These are phyloP conservation scores for Oscheius sp. DNA, from an alignment of 1,140 invertebrate genomes.

Conservation along the genomic window DNA sequence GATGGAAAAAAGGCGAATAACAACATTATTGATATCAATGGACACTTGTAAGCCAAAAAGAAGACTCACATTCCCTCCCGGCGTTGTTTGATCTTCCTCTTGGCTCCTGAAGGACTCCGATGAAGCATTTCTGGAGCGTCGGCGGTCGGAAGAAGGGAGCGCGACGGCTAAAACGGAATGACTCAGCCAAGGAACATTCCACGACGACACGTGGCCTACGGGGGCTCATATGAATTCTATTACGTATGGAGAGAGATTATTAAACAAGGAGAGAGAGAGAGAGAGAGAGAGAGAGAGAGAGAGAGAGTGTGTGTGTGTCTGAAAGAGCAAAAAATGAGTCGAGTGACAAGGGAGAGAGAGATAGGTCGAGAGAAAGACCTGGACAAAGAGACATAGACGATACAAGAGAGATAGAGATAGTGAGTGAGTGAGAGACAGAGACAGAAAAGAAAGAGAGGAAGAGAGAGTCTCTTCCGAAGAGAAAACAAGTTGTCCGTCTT, in stretches of 20 bases:
- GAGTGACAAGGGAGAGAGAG: not conserved
- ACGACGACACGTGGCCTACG: not conserved
- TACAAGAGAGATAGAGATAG: not conserved
- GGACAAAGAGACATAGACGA: not conserved
- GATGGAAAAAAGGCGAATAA: too few relatives aligned
- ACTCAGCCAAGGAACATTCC: not conserved
- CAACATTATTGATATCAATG: too few relatives aligned
- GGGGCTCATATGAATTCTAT: not conserved
- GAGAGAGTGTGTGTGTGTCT: not conserved
- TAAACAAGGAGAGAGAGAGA: not conserved
- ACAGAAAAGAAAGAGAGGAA: not conserved
- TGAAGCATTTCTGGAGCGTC: constrained; percentile 15
- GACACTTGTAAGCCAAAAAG: too few relatives aligned
- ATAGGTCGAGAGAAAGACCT: constrained; percentile 2
- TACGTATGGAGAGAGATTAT: not conserved
- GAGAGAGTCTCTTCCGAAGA: too few relatives aligned
- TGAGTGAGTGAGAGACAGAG: not conserved
- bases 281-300: not conserved
- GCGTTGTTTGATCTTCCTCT: constrained; percentile 20
- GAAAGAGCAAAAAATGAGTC: not conserved
- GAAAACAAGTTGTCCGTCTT: too few relatives aligned
- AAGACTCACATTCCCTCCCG: constrained; percentile 17
- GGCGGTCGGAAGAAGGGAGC: constrained; percentile 1
- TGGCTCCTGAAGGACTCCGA: constrained; percentile 24
- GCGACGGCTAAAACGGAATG: constrained; percentile 24